phyloP scores from a whole-genome alignment of 2,888 invertebrate genomes.

The Patella pellucida region DNA sequence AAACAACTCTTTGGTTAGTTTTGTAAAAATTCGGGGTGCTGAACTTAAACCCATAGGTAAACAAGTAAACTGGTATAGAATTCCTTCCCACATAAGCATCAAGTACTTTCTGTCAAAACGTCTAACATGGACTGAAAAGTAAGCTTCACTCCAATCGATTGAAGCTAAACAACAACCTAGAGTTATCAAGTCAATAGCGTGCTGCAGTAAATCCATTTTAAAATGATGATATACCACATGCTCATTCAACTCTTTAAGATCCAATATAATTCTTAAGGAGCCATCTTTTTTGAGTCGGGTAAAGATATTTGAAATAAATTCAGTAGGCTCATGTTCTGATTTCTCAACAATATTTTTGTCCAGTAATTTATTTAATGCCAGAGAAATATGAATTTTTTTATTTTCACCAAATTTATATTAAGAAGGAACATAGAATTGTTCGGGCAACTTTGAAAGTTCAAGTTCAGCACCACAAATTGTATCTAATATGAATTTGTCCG shows the following conservation, averaged over 20 bases:
- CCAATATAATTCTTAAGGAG: too few relatives aligned
- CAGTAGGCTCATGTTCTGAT: too few relatives aligned
- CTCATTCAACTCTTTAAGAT: too few relatives aligned
- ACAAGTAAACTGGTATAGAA: constrained; percentile 20
- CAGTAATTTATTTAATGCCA: neutral
- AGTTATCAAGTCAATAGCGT: too few relatives aligned
- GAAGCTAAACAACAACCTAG: too few relatives aligned
- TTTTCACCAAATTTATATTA: neutral
- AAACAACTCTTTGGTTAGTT: neutral
- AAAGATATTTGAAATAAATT: too few relatives aligned
- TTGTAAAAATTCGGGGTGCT: too few relatives aligned
- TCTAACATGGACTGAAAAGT: constrained; percentile 23
- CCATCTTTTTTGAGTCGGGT: too few relatives aligned
- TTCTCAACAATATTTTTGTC: too few relatives aligned
- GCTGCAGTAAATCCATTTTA: too few relatives aligned
- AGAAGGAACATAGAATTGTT: neutral
- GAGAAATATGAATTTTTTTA: neutral
- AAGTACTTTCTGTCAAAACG: constrained; percentile 12
- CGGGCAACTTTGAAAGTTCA: neutral
- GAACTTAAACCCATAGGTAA: constrained; percentile 18
- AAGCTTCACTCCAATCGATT: constrained; percentile 25
- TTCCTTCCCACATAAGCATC: constrained; percentile 23
- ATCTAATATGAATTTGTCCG: too few relatives aligned
- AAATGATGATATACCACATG: too few relatives aligned
- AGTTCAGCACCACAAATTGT: neutral